Conservation (phyloP, 2,888 invertebrate species). For the Dorcus parallelipipedus region DNA sequence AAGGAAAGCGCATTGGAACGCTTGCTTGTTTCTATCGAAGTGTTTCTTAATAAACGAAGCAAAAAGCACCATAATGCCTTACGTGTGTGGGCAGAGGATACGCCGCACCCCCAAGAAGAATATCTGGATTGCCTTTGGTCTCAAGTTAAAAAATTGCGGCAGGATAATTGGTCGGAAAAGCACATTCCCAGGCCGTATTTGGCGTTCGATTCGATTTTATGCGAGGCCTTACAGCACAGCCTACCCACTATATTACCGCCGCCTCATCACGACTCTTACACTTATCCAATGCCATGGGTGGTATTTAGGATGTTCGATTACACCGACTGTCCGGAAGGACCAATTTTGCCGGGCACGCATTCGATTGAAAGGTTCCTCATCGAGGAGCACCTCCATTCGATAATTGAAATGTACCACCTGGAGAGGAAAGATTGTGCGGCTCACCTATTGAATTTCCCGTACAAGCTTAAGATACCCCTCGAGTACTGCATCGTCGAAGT, state of each 20-base stretch:
- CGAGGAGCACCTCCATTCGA: constrained; percentile 94
- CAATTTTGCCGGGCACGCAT: constrained; percentile 90
- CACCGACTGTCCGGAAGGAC: constrained; percentile 94
- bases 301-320: constrained; percentile 98
- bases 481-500: constrained; percentile 99
- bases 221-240: constrained; percentile 95
- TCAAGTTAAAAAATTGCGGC: constrained; percentile 83
- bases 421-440: constrained; percentile 96
- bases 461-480: constrained; percentile 89
- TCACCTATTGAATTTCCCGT: constrained; percentile 86
- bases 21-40: constrained; percentile 84
- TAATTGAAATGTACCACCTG: constrained; percentile 80
- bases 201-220: constrained; percentile 91
- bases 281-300: constrained; percentile 92
- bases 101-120: constrained; percentile 94
- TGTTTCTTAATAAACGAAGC: constrained; percentile 86
- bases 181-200: constrained; percentile 94
- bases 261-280: constrained; percentile 84
- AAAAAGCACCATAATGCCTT: constrained; percentile 92
- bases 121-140: constrained; percentile 97
- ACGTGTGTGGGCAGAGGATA: constrained; percentile 91
- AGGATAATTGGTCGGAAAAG: constrained; percentile 96
- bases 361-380: constrained; percentile 97
- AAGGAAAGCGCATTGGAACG: constrained; percentile 91
- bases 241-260: constrained; percentile 88